A percentile compares a stretch with the other conserved stretches of the same genome.
Conservation (phyloP, 2,113 vertebrate genomes). For the Brachyhypopomus gauderio region DNA sequence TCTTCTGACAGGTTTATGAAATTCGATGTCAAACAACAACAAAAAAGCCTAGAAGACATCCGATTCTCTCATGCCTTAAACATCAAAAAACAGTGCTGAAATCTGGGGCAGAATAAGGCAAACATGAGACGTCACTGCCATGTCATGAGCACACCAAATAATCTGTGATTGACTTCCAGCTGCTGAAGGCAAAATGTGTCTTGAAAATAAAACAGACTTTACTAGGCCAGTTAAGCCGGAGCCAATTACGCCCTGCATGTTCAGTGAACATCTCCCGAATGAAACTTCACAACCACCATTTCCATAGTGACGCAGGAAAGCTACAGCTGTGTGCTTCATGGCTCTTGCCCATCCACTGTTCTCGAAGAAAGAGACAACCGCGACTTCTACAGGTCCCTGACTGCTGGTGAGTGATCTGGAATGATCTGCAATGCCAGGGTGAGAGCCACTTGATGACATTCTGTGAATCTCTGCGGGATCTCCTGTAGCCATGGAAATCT, state of each 20-base stretch:
- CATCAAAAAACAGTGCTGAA: conserved; percentile 13
- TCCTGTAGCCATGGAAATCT: conserved; percentile 15
- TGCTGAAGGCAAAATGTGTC: background rate
- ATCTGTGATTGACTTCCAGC: background rate
- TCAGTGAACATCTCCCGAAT: background rate
- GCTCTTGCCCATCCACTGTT: background rate
- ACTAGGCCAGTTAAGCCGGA: background rate
- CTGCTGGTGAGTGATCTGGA: background rate
- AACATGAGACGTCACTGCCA: background rate
- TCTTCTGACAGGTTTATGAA: background rate
- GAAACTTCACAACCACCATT: background rate
- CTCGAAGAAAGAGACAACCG: background rate
- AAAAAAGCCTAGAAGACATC: background rate
- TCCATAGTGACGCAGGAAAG: background rate
- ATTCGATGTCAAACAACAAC: background rate
- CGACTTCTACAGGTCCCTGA: background rate
- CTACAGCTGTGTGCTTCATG: background rate
- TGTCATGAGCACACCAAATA: background rate
- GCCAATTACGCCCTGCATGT: background rate
- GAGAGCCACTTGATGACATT: background rate
- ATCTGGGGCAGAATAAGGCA: background rate
- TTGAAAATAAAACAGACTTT: background rate
- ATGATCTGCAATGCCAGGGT: background rate
- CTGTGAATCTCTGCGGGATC: background rate
- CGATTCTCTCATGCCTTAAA: background rate